Conservation (phyloP, 2,797 vertebrate genomes). For the Holocentrus rufus region DNA sequence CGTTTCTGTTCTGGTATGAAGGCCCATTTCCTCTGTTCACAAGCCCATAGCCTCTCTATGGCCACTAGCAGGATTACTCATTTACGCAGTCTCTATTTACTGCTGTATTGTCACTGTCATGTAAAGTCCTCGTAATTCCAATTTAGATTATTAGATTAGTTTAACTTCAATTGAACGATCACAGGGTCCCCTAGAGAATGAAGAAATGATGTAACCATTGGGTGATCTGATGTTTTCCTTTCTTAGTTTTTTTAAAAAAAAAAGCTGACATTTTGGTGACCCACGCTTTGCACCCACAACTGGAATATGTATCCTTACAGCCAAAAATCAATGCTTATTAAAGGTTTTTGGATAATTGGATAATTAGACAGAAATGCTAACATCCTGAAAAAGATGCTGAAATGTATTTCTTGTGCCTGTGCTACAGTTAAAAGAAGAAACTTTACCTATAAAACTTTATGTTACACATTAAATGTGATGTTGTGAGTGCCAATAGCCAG, state of each 20-base stretch:
- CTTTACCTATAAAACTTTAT: too few relatives aligned
- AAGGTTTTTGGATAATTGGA: background rate
- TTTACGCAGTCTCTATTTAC: background rate
- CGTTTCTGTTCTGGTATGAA: constrained; percentile 10
- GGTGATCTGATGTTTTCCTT: too few relatives aligned
- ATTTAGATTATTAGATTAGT: background rate
- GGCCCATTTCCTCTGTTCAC: background rate
- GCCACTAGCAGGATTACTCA: background rate
- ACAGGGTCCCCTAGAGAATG: background rate
- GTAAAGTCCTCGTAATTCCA: too few relatives aligned
- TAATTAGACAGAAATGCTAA: background rate
- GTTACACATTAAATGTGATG: background rate
- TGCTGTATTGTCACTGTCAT: background rate
- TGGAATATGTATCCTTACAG: background rate
- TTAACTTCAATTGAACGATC: background rate
- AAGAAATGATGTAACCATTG: background rate
- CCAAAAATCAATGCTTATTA: background rate
- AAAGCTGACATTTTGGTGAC: too few relatives aligned
- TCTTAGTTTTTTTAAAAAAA: too few relatives aligned
- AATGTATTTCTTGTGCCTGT: background rate
- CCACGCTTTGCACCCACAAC: background rate
- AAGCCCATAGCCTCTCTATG: background rate
- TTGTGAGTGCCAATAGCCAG: background rate
- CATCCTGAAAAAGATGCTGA: background rate
- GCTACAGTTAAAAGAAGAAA: background rate